phyloP scores from a whole-genome alignment of 2,888 invertebrate species.

The Epirrhoe tristata region DNA sequence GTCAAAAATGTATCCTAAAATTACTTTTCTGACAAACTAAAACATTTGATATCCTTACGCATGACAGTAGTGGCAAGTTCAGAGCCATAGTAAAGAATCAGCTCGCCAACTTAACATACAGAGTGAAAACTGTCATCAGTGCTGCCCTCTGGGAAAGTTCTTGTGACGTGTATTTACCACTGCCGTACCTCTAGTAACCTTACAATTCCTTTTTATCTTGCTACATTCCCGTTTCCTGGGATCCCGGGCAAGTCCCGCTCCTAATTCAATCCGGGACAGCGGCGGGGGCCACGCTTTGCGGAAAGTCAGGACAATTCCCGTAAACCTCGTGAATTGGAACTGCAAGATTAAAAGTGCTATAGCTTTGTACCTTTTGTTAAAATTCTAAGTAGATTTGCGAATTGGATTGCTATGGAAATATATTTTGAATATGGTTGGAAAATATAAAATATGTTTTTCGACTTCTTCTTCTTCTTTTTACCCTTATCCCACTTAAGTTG shows the following conservation, averaged over 20 bases:
- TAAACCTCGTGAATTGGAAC: background rate
- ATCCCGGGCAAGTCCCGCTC: constrained; percentile 30
- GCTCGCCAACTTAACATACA: background rate
- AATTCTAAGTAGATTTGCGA: too few relatives aligned
- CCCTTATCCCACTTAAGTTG: too few relatives aligned
- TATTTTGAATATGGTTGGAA: too few relatives aligned
- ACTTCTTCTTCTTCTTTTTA: too few relatives aligned
- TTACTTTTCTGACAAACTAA: background rate
- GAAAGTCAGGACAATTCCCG: constrained; percentile 4
- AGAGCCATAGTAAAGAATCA: background rate
- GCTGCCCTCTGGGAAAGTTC: background rate
- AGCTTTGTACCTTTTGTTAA: background rate
- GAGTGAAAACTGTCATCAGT: constrained; percentile 11
- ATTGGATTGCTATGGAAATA: too few relatives aligned
- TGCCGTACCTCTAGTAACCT: constrained; percentile 9
- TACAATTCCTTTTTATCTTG: constrained; percentile 25
- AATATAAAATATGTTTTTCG: too few relatives aligned
- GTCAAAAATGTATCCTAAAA: background rate
- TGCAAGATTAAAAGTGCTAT: constrained; percentile 7
- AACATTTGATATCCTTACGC: too few relatives aligned
- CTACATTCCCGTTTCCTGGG: constrained; percentile 29
- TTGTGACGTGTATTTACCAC: constrained; percentile 14
- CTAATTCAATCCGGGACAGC: constrained; percentile 42
- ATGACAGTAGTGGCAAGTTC: too few relatives aligned
- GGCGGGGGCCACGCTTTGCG: constrained; percentile 12